Evolutionary conservation across 2,113 vertebrate genomes (phyloP).

Genomic region (Muntiacus muntjak): DNA sequence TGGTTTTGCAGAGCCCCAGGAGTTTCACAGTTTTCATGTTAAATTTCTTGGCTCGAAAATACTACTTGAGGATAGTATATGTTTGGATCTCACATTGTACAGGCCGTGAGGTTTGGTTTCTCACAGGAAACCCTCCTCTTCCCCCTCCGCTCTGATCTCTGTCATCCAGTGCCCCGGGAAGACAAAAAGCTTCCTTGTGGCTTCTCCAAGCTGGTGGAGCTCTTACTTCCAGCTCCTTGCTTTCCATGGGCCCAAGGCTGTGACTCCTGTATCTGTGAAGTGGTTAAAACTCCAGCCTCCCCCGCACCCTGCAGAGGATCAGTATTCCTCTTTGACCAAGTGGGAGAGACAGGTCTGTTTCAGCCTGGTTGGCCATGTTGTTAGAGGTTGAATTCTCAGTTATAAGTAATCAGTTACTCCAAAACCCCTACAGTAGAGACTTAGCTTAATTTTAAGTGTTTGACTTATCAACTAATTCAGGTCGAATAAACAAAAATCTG

Average conservation of each 20-base stretch:
- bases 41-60: constrained; percentile 34
- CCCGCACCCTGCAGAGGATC: background rate
- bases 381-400: constrained; percentile 23
- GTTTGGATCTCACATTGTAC: constrained; percentile 29
- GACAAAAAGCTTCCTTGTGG: constrained; percentile 12
- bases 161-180: background rate
- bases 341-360: constrained; percentile 21
- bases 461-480: constrained; percentile 36
- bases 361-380: background rate
- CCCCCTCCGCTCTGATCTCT: background rate
- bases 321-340: background rate
- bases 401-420: background rate
- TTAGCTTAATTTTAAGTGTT: constrained; percentile 6
- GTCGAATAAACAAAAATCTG: constrained; percentile 39
- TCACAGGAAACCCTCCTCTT: constrained; percentile 42
- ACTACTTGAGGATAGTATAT: background rate
- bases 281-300: background rate
- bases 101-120: constrained; percentile 49
- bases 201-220: background rate
- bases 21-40: constrained; percentile 14
- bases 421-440: background rate
- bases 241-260: background rate
- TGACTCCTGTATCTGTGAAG: background rate
- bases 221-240: background rate
- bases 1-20: background rate